Conservation (phyloP, 2,888 invertebrate species). For the Bhutanitis thaidina region DNA sequence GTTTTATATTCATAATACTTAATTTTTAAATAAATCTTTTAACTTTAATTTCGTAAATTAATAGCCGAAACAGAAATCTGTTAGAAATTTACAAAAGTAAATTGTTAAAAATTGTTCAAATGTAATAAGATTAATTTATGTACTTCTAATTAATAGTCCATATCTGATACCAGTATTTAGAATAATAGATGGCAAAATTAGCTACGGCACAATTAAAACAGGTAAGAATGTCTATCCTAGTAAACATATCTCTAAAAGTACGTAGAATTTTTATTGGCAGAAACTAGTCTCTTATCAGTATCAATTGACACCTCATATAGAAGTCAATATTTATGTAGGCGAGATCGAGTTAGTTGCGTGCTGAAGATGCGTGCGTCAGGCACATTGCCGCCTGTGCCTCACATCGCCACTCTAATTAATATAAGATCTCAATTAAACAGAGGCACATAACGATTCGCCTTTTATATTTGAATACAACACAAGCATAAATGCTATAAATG, state of each 20-base stretch:
- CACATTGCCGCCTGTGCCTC: slow-evolving; percentile 67
- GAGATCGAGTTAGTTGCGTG: slow-evolving; percentile 53
- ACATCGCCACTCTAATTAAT: slow-evolving; percentile 77
- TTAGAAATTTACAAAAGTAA: no score
- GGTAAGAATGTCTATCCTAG: no score
- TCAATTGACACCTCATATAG: slow-evolving; percentile 29
- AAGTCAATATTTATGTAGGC: slow-evolving; percentile 32
- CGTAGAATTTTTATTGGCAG: no score
- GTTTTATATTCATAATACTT: neutral
- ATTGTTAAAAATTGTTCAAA: no score
- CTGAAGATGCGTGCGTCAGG: slow-evolving; percentile 69
- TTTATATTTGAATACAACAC: slow-evolving; percentile 16
- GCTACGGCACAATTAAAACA: no score
- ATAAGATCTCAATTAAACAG: slow-evolving; percentile 81
- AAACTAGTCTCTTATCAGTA: neutral
- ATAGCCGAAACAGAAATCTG: no score
- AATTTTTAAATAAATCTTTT: neutral
- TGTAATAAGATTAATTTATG: no score
- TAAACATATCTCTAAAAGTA: no score
- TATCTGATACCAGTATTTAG: no score
- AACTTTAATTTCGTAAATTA: neutral
- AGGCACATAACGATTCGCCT: slow-evolving; percentile 63
- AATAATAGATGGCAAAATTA: no score
- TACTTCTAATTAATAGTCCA: no score
- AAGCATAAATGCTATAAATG: slow-evolving; percentile 15